Evolutionary conservation across 2,888 invertebrate genomes (phyloP), one percentile per base, ranked within the genome.

Genomic region (Dermolepida albohirtum): DNA sequence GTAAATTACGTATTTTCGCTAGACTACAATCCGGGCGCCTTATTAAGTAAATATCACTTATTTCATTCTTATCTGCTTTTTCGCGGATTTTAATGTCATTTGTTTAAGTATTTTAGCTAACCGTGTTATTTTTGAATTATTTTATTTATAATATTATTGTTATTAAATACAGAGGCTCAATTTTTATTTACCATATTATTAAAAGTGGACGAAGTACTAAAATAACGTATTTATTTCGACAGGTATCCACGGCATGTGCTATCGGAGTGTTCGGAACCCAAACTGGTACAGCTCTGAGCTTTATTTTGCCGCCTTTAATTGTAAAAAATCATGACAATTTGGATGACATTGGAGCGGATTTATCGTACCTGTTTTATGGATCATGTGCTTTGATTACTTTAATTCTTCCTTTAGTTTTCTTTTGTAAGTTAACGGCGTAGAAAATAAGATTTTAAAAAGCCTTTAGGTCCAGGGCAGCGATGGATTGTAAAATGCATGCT

Each of bases 241-340:
- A 97, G 85, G 96, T 97, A 12, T 85, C 91, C 2, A 89, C 89
- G 1, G 92, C 92, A 0, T 91, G 90, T 74, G 88, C 92, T 51
- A 83, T 92, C 22, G 92, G 90, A 4, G 88, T 92, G 16, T 90
- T 92, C 76, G 92, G 92, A 4, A 90, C 89, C 75, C 91, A 92
- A 86, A 79, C 92, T 12, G 86, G 93, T 0, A 85, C 90, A 47
- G 91, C 92, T 0, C 76, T 90, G 0, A 91, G 91, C 54, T 94
- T 92, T 78, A 81, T 92, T 5, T 69, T 91, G 5, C 90, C 92
- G 0, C 90, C 92, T 0, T 80, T 88, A 66, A 70, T 87, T 17
- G 85, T 87, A 1, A 80, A 74, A 72, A 77, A 80, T 64, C 75
- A 74, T 41, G 73, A 72, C 0, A 75, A 79, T 68, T 47, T 77